Conservation (phyloP, 2,888 invertebrate species). For the Tipula helvola region DNA sequence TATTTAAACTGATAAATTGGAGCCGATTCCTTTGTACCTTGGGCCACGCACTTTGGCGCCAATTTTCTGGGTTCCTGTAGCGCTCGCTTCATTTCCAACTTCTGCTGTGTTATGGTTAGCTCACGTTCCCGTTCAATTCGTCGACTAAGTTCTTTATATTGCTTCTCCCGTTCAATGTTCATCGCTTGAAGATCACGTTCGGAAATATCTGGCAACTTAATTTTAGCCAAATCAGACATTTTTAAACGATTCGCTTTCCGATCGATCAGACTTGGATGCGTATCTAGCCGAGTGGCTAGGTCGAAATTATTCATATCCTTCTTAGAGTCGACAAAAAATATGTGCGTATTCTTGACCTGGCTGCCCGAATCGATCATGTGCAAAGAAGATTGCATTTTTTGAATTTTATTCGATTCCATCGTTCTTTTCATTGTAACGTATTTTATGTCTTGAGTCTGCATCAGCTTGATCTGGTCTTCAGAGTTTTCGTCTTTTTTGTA, state of each 20-base stretch:
- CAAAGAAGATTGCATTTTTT: slow-evolving; percentile 55
- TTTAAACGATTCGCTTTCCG: slow-evolving; percentile 58
- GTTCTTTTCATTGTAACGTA: slow-evolving; percentile 79
- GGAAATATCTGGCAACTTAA: slow-evolving; percentile 46
- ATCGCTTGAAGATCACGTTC: slow-evolving; percentile 32
- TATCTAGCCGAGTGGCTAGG: slow-evolving; percentile 56
- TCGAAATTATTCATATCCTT: slow-evolving; percentile 50
- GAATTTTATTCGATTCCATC: slow-evolving; percentile 60
- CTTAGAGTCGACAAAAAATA: slow-evolving; percentile 61
- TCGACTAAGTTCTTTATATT: slow-evolving; percentile 62
- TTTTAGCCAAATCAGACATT: slow-evolving; percentile 43
- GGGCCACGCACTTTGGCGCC: slow-evolving; percentile 51
- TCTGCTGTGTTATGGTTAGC: slow-evolving; percentile 60
- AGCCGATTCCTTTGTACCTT: slow-evolving; percentile 51
- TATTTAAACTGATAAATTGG: slow-evolving; percentile 72
- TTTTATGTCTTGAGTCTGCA: slow-evolving; percentile 84
- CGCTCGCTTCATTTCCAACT: slow-evolving; percentile 59
- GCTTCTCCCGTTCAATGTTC: slow-evolving; percentile 43
- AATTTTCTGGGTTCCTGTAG: slow-evolving; percentile 50
- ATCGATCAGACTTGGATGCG: slow-evolving; percentile 56
- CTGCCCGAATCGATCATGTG: slow-evolving; percentile 70
- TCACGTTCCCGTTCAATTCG: slow-evolving; percentile 67
- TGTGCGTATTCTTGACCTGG: slow-evolving; percentile 58
- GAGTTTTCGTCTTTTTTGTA: slow-evolving; percentile 61
- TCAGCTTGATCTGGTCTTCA: slow-evolving; percentile 71